phyloP scores from a whole-genome alignment of 2,797 vertebrate genomes.

The Neosilurus hyrtlii region DNA sequence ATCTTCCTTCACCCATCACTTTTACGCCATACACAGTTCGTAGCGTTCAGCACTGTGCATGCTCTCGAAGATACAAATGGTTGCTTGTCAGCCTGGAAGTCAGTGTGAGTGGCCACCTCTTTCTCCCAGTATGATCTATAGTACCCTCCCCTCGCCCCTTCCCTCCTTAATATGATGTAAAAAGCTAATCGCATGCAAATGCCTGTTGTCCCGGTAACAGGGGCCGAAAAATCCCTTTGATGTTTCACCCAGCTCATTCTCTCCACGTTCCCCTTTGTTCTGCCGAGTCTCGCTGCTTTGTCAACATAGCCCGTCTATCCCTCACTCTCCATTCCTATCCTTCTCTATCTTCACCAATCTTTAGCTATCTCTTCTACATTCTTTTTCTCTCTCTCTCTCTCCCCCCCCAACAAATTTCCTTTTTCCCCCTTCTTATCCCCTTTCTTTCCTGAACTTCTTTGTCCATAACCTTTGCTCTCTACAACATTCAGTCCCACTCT shows the following conservation, averaged over 20 bases:
- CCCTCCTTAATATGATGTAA: slow-evolving; percentile 84
- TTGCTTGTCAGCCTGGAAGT: slow-evolving; percentile 73
- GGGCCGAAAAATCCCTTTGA: slow-evolving; percentile 84
- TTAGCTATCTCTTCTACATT: slow-evolving; percentile 4
- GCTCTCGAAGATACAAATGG: slow-evolving; percentile 59
- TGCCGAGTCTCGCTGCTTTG: slow-evolving; percentile 78
- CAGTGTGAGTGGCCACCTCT: slow-evolving; percentile 69
- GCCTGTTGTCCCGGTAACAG: slow-evolving; percentile 86
- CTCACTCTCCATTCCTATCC: slow-evolving; percentile 51
- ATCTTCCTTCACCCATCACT: background rate
- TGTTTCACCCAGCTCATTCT: slow-evolving; percentile 83
- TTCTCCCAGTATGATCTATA: slow-evolving; percentile 66
- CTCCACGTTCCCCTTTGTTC: slow-evolving; percentile 83
- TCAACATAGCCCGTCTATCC: slow-evolving; percentile 70
- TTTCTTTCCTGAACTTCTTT: slow-evolving; percentile 22
- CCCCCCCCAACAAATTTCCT: background rate
- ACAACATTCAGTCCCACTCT: slow-evolving; percentile 35
- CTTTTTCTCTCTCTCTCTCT: background rate
- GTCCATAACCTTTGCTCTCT: slow-evolving; percentile 43
- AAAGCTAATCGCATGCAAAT: slow-evolving; percentile 87
- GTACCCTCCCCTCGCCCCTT: slow-evolving; percentile 66
- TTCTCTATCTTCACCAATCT: slow-evolving; percentile 29
- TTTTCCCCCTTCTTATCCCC: slow-evolving; percentile 2
- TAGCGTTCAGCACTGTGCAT: background rate
- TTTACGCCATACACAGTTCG: background rate